A percentile compares a stretch with the other conserved stretches of the same genome.
Evolutionary conservation across 2,888 invertebrate genomes (phyloP).

Genomic region (Panopea generosa): DNA sequence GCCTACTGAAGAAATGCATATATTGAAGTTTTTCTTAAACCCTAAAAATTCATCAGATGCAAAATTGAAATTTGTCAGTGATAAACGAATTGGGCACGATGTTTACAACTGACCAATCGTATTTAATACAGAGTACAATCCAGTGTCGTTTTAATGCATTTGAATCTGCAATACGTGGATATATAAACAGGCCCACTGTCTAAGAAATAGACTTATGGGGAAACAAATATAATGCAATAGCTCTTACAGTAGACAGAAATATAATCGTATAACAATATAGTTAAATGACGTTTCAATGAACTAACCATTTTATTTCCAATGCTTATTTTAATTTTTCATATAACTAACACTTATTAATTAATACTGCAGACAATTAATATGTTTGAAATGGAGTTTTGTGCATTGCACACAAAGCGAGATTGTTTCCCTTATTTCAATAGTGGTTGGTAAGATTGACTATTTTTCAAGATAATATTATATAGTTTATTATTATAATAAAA

Average conservation of each 20-base stretch:
- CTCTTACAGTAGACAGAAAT: slow-evolving; percentile 18
- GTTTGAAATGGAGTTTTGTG: too few relatives aligned
- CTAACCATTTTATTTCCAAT: too few relatives aligned
- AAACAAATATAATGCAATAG: slow-evolving; percentile 53
- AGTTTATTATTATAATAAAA: too few relatives aligned
- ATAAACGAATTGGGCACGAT: slow-evolving; percentile 33
- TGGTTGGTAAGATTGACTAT: too few relatives aligned
- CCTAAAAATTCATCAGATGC: slow-evolving; percentile 12
- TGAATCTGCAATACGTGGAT: slow-evolving; percentile 10
- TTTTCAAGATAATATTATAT: too few relatives aligned
- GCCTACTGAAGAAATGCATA: slow-evolving; percentile 40
- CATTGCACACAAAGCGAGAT: too few relatives aligned
- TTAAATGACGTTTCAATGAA: too few relatives aligned
- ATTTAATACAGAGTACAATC: background rate
- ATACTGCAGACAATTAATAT: too few relatives aligned
- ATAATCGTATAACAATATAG: too few relatives aligned
- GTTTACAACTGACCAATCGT: background rate
- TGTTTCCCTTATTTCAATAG: too few relatives aligned
- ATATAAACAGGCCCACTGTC: slow-evolving; percentile 28
- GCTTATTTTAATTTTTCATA: too few relatives aligned
- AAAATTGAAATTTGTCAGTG: slow-evolving; percentile 29
- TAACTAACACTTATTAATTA: too few relatives aligned
- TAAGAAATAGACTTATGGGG: slow-evolving; percentile 31
- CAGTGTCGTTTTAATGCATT: slow-evolving; percentile 5
- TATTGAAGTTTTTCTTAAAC: slow-evolving; percentile 44